Evolutionary conservation across 30 jellyfish, hydroid and myxozoan species (phyloP).

Genomic region (Chironex yamaguchii): DNA sequence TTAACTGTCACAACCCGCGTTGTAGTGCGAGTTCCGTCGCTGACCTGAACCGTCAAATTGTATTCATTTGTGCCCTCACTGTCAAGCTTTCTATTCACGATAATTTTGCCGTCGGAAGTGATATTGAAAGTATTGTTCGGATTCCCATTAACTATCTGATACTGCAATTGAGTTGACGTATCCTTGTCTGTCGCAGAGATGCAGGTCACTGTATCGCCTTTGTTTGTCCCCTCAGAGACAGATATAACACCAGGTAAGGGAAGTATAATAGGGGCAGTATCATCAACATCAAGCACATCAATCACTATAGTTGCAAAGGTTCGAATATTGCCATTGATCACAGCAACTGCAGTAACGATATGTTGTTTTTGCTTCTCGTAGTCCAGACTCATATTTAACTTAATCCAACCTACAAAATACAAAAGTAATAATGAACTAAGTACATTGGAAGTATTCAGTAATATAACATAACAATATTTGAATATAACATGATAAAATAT

Average conservation of each 20-base stretch:
- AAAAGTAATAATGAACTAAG: neutral
- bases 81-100: slow-evolving; percentile 55
- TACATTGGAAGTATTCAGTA: too few relatives aligned
- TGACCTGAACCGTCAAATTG: slow-evolving; percentile 34
- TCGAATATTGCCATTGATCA: slow-evolving; percentile 22
- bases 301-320: slow-evolving; percentile 74
- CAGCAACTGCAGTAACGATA: slow-evolving; percentile 74
- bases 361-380: slow-evolving; percentile 70
- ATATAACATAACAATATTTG: too few relatives aligned
- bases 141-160: slow-evolving; percentile 73
- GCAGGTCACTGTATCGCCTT: slow-evolving; percentile 56
- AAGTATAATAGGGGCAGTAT: slow-evolving; percentile 72
- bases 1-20: slow-evolving; percentile 21
- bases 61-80: slow-evolving; percentile 8
- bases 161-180: slow-evolving; percentile 64
- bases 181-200: slow-evolving; percentile 67
- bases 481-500: too few relatives aligned
- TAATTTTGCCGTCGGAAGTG: slow-evolving; percentile 73
- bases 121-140: slow-evolving; percentile 65
- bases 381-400: slow-evolving; percentile 41
- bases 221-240: slow-evolving; percentile 64
- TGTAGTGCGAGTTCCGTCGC: slow-evolving; percentile 72
- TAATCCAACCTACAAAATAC: slow-evolving; percentile 36
- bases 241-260: slow-evolving; percentile 62
- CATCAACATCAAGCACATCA: slow-evolving; percentile 70